Evolutionary conservation across 2,113 vertebrate genomes (phyloP).

Genomic region (Loxodonta africana): DNA sequence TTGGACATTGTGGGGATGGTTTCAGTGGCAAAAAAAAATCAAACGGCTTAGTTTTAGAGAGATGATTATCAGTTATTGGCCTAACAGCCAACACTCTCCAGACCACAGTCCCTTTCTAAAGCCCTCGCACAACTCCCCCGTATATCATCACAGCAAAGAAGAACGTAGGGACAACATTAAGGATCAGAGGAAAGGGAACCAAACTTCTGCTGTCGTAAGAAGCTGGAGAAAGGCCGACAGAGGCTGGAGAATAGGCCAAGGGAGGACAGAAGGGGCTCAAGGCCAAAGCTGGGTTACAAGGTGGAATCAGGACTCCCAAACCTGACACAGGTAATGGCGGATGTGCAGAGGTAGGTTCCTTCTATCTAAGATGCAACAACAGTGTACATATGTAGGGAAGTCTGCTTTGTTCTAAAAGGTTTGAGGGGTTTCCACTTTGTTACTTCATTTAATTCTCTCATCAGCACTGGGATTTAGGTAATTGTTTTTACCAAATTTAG

Average conservation of each 20-base stretch:
- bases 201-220: background rate
- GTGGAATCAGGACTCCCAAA: background rate
- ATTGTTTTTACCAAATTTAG: slow-evolving; percentile 22
- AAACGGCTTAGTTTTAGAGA: background rate
- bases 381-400: background rate
- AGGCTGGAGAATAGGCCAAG: background rate
- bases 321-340: background rate
- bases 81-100: background rate
- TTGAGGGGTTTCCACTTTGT: background rate
- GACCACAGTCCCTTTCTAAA: background rate
- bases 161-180: background rate
- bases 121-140: background rate
- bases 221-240: background rate
- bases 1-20: background rate
- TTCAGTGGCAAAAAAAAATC: background rate
- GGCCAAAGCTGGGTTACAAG: background rate
- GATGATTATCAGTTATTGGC: background rate
- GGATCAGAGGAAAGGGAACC: background rate
- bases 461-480: background rate
- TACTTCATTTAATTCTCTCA: background rate
- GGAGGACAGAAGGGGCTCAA: background rate
- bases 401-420: slow-evolving; percentile 6
- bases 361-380: background rate
- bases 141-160: background rate
- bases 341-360: background rate